Evolutionary conservation across 2,113 vertebrate species (phyloP).

Genomic region (Furnarius figulus): DNA sequence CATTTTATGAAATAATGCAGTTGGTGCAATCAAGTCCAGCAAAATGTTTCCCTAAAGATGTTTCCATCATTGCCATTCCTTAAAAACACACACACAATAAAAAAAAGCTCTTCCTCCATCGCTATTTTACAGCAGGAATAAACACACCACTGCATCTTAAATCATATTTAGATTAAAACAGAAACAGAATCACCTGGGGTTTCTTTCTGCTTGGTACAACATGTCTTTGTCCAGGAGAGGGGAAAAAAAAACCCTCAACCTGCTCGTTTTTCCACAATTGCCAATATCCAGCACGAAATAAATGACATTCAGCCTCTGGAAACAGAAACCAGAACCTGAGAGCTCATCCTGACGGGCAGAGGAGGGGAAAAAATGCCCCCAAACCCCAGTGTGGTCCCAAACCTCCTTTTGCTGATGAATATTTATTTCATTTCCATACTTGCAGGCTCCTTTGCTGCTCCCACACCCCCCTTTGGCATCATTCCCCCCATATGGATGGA

Average conservation of each 20-base stretch:
- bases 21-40: constrained; percentile 65
- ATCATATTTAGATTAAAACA: constrained; percentile 45
- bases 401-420: constrained; percentile 19
- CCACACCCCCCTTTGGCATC: neutral
- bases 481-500: constrained; percentile 17
- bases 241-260: neutral
- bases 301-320: constrained; percentile 55
- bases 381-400: neutral
- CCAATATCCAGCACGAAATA: constrained; percentile 28
- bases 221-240: constrained; percentile 43
- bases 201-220: constrained; percentile 40
- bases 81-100: neutral
- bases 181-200: constrained; percentile 9
- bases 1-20: constrained; percentile 29
- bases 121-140: neutral
- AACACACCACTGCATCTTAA: constrained; percentile 14
- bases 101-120: neutral
- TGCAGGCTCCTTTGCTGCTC: constrained; percentile 46
- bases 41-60: constrained; percentile 62
- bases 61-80: constrained; percentile 23
- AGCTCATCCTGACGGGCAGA: neutral
- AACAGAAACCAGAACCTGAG: constrained; percentile 53
- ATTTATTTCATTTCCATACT: constrained; percentile 61
- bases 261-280: constrained; percentile 48
- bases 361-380: neutral